phyloP scores from a whole-genome alignment of 2,797 vertebrate genomes.

The Eurystomus glaucurus region DNA sequence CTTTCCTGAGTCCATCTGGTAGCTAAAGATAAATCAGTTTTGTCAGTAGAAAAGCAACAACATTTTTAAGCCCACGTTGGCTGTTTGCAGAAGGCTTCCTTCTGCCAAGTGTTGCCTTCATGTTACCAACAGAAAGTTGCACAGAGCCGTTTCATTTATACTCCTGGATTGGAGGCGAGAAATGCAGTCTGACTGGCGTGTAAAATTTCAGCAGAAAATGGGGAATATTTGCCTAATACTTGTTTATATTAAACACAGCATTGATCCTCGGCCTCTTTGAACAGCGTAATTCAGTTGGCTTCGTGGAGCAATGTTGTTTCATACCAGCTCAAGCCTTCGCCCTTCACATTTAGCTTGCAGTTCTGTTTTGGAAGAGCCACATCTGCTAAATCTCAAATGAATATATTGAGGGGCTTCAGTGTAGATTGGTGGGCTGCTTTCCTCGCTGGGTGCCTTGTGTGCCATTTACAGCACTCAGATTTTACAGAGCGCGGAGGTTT shows the following conservation, averaged over 20 bases:
- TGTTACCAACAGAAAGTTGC: background rate
- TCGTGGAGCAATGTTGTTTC: background rate
- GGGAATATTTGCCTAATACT: background rate
- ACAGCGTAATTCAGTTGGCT: background rate
- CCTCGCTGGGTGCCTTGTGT: background rate
- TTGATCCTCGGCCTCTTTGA: background rate
- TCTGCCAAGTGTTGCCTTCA: background rate
- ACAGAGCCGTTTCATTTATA: conserved; percentile 19
- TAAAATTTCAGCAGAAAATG: conserved; percentile 24
- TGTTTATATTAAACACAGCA: background rate
- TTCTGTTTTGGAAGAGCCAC: background rate
- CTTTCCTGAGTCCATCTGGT: conserved; percentile 15
- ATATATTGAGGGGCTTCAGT: background rate
- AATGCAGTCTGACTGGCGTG: background rate
- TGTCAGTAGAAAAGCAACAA: conserved; percentile 29
- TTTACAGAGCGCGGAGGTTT: background rate
- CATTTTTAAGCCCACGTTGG: background rate
- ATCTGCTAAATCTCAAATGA: background rate
- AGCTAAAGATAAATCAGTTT: conserved; percentile 34
- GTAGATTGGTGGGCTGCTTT: background rate
- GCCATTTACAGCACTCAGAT: background rate
- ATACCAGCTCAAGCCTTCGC: background rate
- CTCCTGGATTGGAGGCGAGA: background rate
- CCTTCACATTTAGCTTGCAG: background rate
- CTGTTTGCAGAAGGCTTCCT: conserved; percentile 28